Evolutionary conservation across 2,113 vertebrate genomes (phyloP).

Genomic region (Rhadina sibilatrix): DNA sequence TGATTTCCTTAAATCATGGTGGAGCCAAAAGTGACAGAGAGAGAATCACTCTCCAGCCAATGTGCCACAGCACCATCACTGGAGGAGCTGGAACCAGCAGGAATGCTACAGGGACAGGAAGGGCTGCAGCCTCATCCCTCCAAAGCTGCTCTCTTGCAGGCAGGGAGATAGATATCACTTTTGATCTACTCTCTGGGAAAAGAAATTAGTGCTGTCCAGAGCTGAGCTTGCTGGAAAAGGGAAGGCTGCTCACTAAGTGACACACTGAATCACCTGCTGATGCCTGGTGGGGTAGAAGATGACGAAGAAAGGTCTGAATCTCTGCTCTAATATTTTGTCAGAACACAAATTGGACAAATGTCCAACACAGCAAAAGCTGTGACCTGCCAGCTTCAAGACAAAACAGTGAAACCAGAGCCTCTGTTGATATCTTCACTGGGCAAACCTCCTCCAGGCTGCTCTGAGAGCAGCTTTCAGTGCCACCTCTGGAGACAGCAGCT

Average conservation of each 20-base stretch:
- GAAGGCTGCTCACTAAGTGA: background rate
- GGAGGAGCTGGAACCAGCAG: constrained; percentile 41
- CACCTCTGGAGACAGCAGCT: background rate
- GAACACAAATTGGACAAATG: background rate
- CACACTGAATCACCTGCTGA: background rate
- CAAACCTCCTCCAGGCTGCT: background rate
- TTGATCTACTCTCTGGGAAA: background rate
- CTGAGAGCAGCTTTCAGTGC: background rate
- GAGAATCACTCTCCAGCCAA: constrained; percentile 6
- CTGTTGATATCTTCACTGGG: background rate
- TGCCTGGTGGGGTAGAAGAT: background rate
- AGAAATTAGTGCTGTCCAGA: background rate
- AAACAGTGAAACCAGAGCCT: background rate
- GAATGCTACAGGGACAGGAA: background rate
- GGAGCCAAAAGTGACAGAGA: constrained; percentile 36
- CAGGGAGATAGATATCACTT: background rate
- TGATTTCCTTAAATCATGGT: constrained; percentile 46
- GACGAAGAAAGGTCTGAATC: background rate
- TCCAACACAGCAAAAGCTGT: background rate
- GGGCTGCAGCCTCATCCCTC: background rate
- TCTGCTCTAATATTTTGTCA: background rate
- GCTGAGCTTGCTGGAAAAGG: background rate
- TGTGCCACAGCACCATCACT: background rate
- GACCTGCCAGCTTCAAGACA: background rate
- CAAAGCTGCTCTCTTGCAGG: background rate